A percentile compares a stretch with the other conserved stretches of the same genome.
phyloP scores from a whole-genome alignment of 2,888 invertebrate genomes.

The Drosophila subsilvestris region DNA sequence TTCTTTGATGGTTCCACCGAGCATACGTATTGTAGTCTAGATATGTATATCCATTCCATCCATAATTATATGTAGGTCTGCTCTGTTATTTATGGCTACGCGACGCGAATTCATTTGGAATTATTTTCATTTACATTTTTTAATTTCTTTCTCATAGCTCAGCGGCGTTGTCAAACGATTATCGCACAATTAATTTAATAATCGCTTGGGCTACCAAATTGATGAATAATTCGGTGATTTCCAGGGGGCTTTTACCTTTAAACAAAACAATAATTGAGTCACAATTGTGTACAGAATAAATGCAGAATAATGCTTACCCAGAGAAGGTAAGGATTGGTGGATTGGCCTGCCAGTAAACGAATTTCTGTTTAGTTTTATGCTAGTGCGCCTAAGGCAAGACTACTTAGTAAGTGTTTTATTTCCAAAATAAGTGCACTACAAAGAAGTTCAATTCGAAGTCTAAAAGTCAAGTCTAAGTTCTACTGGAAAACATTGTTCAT shows the following conservation, averaged over 20 bases:
- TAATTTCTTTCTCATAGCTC: slow-evolving; percentile 29
- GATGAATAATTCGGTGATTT: slow-evolving; percentile 17
- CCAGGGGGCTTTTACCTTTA: slow-evolving; percentile 30
- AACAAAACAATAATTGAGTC: slow-evolving; percentile 35
- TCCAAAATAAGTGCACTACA: slow-evolving; percentile 27
- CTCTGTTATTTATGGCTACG: slow-evolving; percentile 60
- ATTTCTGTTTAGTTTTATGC: slow-evolving; percentile 56
- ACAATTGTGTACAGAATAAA: background rate
- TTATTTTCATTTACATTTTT: slow-evolving; percentile 55
- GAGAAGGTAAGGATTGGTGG: too few relatives aligned
- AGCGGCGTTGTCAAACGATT: slow-evolving; percentile 35
- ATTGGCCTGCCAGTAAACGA: background rate
- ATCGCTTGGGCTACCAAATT: slow-evolving; percentile 7
- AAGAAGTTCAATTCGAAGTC: slow-evolving; percentile 22
- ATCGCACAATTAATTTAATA: slow-evolving; percentile 52
- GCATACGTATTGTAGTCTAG: slow-evolving; percentile 16
- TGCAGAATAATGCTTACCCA: slow-evolving; percentile 7
- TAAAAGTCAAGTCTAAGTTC: slow-evolving; percentile 17
- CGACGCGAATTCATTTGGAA: slow-evolving; percentile 61
- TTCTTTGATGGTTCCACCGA: slow-evolving; percentile 67
- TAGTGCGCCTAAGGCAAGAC: slow-evolving; percentile 75
- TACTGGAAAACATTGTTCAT: slow-evolving; percentile 19
- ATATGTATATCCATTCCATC: too few relatives aligned
- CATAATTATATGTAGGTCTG: slow-evolving; percentile 4
- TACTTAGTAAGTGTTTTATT: slow-evolving; percentile 68